These are phyloP conservation scores for Ernsta delagoae DNA, from an alignment of 2,888 invertebrate genomes.

Conservation along the genomic window DNA sequence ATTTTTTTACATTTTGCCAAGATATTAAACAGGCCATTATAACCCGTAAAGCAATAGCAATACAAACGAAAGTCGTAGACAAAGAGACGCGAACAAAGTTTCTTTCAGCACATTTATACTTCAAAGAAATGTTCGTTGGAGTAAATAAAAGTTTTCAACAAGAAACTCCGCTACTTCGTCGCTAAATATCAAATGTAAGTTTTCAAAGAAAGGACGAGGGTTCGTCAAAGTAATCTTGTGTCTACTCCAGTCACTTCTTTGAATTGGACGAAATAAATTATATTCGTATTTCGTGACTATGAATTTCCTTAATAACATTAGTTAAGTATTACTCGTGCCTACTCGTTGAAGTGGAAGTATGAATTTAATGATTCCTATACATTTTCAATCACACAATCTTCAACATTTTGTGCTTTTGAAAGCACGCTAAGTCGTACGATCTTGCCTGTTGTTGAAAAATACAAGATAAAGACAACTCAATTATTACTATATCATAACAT, in stretches of 20 bases:
- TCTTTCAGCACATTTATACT: conserved; percentile 40
- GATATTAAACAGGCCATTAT: no score
- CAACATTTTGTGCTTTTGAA: no score
- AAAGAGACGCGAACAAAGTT: conserved; percentile 11
- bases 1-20: no score
- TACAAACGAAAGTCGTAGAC: conserved; percentile 1
- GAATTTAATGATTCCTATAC: background rate
- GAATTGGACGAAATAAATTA: conserved; percentile 4
- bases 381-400: background rate
- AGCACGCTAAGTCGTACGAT: no score
- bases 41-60: background rate
- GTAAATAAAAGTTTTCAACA: conserved; percentile 42
- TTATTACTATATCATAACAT: no score
- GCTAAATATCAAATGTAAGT: conserved; percentile 32
- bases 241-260: conserved; percentile 10
- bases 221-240: conserved; percentile 15
- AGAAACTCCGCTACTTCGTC: conserved; percentile 34
- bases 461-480: no score
- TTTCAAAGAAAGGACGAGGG: conserved; percentile 22
- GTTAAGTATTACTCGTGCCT: no score
- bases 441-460: no score
- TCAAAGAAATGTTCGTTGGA: conserved; percentile 40
- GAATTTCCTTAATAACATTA: background rate
- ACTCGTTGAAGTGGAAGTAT: background rate
- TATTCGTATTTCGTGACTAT: background rate